Evolutionary conservation across 1,140 invertebrate genomes (phyloP), one percentile per base, ranked within the genome.

Genomic region (Periplaneta americana): DNA sequence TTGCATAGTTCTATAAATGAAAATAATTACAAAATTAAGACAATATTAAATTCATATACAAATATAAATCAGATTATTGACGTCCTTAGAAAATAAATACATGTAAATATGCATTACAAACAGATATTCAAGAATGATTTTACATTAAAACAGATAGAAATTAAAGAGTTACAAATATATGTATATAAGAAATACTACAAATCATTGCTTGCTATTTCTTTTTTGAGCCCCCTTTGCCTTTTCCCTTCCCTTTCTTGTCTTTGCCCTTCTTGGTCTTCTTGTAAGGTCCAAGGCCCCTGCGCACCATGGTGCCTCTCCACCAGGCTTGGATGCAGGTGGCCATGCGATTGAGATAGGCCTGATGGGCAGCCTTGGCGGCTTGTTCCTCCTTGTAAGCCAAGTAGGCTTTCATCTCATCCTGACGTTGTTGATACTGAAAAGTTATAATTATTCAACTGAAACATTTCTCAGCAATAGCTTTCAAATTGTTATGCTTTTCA

Each of bases 301-400:
- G 90, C 31, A 93, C 92, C 92, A 94, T 93, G 18, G 92, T 86
- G 18, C 92, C 93, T 80, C 92, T 89, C 93, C 93, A 94, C 91
- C 93, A 94, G 0, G 94, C 91, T 86, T 93, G 92, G 78, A 94
- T 93, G 83, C 85, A 88, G 37, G 87, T 88, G 11, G 88, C 87
- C 80, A 88, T 87, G 74, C 82, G 83, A 80, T 83, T 84, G 79
- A 85, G 84, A 78, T 86, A 84, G 33, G 85, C 84, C 76, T 88
- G 86, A 15, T 80, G 84, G 48, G 89, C 86, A 10, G 82, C 80
- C 36, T 88, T 87, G 81, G 87, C 88, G 48, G 90, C 86, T 18
- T 75, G 79, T 35, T 82, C 34, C 81, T 35, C 80, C 57, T 82
- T 37, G 79, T 77, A 57, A 35, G 85, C 85, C 13, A 89, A 82